A percentile compares a stretch with the other conserved stretches of the same genome.
These are phyloP conservation scores for Aphis gossypii DNA, from an alignment of 1,140 invertebrate species.

Conservation along the genomic window DNA sequence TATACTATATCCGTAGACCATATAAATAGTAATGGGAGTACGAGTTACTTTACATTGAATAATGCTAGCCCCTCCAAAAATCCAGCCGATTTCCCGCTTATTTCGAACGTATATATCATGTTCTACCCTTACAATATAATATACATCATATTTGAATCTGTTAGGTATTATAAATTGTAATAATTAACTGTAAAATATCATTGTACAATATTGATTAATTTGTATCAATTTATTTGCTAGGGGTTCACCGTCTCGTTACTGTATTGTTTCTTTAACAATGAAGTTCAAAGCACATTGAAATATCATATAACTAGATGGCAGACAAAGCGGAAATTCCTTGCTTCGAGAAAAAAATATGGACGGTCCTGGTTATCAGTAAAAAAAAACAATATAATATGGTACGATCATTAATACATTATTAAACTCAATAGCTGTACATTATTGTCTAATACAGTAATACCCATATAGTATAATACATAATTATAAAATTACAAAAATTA, in stretches of 20 bases:
- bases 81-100: not conserved
- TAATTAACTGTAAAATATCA: not conserved
- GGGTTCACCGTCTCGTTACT: slow-evolving; percentile 38
- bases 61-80: not conserved
- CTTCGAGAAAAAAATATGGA: slow-evolving; percentile 41
- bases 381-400: slow-evolving; percentile 26
- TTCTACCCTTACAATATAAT: not conserved
- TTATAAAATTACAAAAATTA: not conserved
- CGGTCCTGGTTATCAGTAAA: not conserved
- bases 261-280: slow-evolving; percentile 50
- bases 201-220: not conserved
- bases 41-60: not conserved
- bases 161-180: not conserved
- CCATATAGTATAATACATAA: not conserved
- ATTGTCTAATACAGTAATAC: not conserved
- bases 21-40: not conserved
- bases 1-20: not conserved
- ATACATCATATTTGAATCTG: not conserved
- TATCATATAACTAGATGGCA: slow-evolving; percentile 36
- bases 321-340: slow-evolving; percentile 27
- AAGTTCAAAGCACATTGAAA: slow-evolving; percentile 48
- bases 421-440: not conserved
- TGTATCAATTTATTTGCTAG: not conserved
- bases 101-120: not conserved
- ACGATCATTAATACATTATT: not conserved